Evolutionary conservation across 2,113 vertebrate species (phyloP).

Genomic region (Sprattus sprattus): DNA sequence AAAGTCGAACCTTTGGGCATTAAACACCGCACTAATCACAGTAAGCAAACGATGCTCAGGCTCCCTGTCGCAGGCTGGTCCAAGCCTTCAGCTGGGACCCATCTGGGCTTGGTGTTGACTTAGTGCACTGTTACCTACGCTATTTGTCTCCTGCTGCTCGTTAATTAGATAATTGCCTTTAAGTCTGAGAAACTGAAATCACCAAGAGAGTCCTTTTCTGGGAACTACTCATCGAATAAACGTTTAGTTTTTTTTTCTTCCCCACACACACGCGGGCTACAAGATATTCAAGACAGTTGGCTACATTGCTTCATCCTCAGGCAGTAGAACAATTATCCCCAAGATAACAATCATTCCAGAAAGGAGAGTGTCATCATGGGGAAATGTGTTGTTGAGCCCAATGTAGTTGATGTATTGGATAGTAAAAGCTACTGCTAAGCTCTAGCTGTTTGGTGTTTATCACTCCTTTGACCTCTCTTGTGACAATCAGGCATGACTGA

Average conservation of each 20-base stretch:
- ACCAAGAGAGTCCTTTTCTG: constrained; percentile 32
- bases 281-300: constrained; percentile 12
- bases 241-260: not conserved
- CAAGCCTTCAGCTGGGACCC: constrained; percentile 46
- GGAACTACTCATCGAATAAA: constrained; percentile 38
- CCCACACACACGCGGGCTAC: not conserved
- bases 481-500: not conserved
- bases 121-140: constrained; percentile 47
- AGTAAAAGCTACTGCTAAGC: not conserved
- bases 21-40: constrained; percentile 33
- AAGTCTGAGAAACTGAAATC: constrained; percentile 27
- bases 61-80: not conserved
- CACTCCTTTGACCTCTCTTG: not conserved
- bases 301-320: not conserved
- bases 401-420: not conserved
- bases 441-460: not conserved
- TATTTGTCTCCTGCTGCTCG: constrained; percentile 42
- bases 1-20: constrained; percentile 31
- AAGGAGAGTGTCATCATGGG: not conserved
- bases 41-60: not conserved
- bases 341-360: not conserved
- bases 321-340: not conserved
- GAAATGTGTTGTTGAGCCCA: not conserved
- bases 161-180: constrained; percentile 43
- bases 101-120: constrained; percentile 46